phyloP scores from a whole-genome alignment of 2,113 vertebrate species.

The Megalops atlanticus region DNA sequence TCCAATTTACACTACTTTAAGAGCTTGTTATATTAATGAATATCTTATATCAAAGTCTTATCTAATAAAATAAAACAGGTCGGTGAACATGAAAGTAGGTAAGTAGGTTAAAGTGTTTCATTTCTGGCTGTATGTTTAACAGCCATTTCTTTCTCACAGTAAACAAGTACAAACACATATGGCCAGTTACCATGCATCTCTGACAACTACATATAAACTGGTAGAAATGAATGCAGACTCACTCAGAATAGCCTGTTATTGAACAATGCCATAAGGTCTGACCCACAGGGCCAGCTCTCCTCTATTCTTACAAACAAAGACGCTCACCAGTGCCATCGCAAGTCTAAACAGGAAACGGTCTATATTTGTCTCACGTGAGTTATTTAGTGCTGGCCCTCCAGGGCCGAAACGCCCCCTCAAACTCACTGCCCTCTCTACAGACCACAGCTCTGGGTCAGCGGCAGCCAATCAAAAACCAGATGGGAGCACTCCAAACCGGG shows the following conservation, averaged over 20 bases:
- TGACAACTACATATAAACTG: background rate
- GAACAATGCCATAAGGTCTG: background rate
- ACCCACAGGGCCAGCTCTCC: background rate
- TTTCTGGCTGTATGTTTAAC: too few species aligned
- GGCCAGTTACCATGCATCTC: too few species aligned
- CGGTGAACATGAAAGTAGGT: background rate
- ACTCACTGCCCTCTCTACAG: background rate
- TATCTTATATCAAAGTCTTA: too few species aligned
- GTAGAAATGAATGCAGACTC: background rate
- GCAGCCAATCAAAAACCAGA: background rate
- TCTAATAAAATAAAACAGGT: background rate
- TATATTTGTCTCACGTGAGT: background rate
- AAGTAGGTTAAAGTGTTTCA: too few species aligned
- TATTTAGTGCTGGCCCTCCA: background rate
- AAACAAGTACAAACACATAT: too few species aligned
- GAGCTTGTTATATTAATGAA: too few species aligned
- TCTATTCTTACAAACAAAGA: background rate
- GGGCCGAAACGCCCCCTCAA: too few species aligned
- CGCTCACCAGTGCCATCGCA: background rate
- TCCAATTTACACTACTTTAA: too few species aligned
- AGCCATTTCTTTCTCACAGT: too few species aligned
- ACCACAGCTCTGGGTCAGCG: too few species aligned
- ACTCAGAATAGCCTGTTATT: background rate
- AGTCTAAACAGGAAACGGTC: slow-evolving; percentile 7
- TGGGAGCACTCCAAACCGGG: too few species aligned